phyloP scores from a whole-genome alignment of 2,113 vertebrate genomes.

The Puntigrus tetrazona region DNA sequence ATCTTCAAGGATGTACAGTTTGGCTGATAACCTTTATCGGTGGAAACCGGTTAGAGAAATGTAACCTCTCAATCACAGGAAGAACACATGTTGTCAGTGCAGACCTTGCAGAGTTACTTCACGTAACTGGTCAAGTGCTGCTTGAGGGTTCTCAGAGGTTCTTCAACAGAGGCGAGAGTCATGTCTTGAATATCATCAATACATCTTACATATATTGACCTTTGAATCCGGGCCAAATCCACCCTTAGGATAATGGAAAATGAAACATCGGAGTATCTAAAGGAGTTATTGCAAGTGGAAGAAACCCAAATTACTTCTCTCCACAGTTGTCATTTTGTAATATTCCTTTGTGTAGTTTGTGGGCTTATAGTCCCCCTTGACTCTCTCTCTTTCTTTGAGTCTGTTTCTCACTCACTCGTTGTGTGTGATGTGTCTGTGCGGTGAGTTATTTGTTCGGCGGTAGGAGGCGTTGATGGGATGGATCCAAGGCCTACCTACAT shows the following conservation, averaged over 20 bases:
- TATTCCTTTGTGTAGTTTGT: not conserved
- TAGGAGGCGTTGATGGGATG: constrained; percentile 44
- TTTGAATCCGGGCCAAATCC: constrained; percentile 1
- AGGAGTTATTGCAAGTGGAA: not conserved
- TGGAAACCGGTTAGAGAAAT: constrained; percentile 23
- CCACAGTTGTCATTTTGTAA: not conserved
- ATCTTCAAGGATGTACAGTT: constrained; percentile 23
- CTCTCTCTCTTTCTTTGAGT: not conserved
- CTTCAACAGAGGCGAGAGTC: not conserved
- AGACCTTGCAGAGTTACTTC: constrained; percentile 11
- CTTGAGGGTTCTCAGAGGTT: not conserved
- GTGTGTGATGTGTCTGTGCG: not conserved
- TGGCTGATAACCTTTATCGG: constrained; percentile 14
- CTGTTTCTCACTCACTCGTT: not conserved
- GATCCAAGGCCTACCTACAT: constrained; percentile 51
- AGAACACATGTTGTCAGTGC: not conserved
- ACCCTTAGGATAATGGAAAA: not conserved
- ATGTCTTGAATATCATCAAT: constrained; percentile 34
- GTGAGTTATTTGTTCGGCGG: constrained; percentile 35
- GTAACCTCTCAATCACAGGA: not conserved
- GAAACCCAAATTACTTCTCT: not conserved
- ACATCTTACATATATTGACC: constrained; percentile 27
- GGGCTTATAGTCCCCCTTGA: not conserved
- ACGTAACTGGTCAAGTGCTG: not conserved
- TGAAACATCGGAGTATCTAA: not conserved